phyloP scores from a whole-genome alignment of 2,113 vertebrate species.

The Mormyrus iriodes region DNA sequence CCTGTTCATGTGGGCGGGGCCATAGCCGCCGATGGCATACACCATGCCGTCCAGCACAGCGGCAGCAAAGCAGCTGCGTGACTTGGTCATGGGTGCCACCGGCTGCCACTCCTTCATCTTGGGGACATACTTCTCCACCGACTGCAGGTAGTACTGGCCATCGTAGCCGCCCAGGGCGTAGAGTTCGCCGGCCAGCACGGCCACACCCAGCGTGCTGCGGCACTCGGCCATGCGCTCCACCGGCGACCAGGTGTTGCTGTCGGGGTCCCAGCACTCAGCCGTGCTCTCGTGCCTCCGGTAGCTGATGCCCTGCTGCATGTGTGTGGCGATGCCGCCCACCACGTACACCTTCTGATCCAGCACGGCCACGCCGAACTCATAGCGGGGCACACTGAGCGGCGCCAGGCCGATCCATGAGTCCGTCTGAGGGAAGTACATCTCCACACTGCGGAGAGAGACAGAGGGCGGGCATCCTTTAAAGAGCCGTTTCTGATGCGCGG shows the following conservation, averaged over 20 bases:
- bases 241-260: slow-evolving; percentile 87
- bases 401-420: slow-evolving; percentile 97
- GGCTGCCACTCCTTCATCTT: slow-evolving; percentile 89
- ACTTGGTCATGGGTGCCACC: slow-evolving; percentile 90
- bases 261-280: slow-evolving; percentile 93
- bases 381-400: slow-evolving; percentile 83
- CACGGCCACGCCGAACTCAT: slow-evolving; percentile 88
- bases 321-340: slow-evolving; percentile 89
- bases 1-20: slow-evolving; percentile 98
- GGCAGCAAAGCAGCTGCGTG: slow-evolving; percentile 88
- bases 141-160: slow-evolving; percentile 87
- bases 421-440: slow-evolving; percentile 97
- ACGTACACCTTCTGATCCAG: slow-evolving; percentile 93
- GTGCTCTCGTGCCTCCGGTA: slow-evolving; percentile 88
- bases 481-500: not conserved
- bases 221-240: slow-evolving; percentile 86
- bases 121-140: slow-evolving; percentile 91
- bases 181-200: slow-evolving; percentile 84
- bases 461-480: not conserved
- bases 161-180: slow-evolving; percentile 93
- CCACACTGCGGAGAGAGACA: slow-evolving; percentile 67
- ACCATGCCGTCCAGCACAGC: slow-evolving; percentile 92
- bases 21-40: slow-evolving; percentile 92
- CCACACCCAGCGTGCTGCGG: slow-evolving; percentile 85
- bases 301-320: slow-evolving; percentile 83